Evolutionary conservation across 1,140 invertebrate genomes (phyloP).

Genomic region (Epicauta chinensis): DNA sequence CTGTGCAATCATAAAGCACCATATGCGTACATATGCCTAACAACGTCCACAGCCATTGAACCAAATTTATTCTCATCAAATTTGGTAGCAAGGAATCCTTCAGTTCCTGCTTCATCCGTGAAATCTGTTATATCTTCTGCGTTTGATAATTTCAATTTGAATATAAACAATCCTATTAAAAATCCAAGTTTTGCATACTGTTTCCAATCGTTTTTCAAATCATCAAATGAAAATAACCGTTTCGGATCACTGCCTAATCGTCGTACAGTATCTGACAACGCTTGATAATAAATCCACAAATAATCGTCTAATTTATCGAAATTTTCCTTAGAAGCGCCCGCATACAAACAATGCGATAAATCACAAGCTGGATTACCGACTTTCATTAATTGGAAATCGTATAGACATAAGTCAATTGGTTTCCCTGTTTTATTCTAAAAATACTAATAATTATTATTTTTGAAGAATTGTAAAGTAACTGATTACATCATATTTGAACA

Average conservation of each 20-base stretch:
- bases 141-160: background rate
- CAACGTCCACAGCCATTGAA: background rate
- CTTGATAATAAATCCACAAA: slow-evolving; percentile 49
- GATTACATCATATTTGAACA: slow-evolving; percentile 45
- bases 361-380: background rate
- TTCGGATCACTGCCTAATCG: slow-evolving; percentile 43
- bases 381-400: background rate
- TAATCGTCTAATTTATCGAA: slow-evolving; percentile 44
- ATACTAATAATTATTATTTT: too few species aligned
- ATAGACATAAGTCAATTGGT: background rate
- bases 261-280: slow-evolving; percentile 40
- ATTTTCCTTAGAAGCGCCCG: slow-evolving; percentile 44
- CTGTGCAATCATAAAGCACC: background rate
- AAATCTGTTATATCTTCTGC: slow-evolving; percentile 1
- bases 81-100: too few species aligned
- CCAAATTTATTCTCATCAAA: background rate
- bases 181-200: slow-evolving; percentile 4
- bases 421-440: background rate
- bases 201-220: slow-evolving; percentile 28
- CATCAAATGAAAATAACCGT: slow-evolving; percentile 42
- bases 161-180: background rate
- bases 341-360: slow-evolving; percentile 11
- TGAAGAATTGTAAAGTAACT: too few species aligned
- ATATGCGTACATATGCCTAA: background rate
- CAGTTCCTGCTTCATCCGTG: too few species aligned